phyloP scores from a whole-genome alignment of 2,113 vertebrate genomes.

The Pseudorectes ferrugineus region DNA sequence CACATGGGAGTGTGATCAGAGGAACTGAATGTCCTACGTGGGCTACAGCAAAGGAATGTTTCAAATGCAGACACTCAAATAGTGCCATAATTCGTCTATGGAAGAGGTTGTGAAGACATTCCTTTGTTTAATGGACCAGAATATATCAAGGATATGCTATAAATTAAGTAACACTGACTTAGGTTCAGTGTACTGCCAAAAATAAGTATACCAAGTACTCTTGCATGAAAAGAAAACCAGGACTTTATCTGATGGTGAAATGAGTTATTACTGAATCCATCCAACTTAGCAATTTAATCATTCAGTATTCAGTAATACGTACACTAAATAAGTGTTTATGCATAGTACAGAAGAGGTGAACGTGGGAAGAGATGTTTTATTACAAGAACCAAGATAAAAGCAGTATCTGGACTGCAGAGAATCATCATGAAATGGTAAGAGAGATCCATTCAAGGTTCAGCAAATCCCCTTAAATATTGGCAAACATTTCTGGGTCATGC shows the following conservation, averaged over 20 bases:
- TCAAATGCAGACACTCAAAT: not conserved
- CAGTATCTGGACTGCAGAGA: not conserved
- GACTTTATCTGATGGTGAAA: not conserved
- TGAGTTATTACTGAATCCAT: not conserved
- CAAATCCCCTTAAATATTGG: not conserved
- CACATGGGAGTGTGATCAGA: not conserved
- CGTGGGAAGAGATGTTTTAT: not conserved
- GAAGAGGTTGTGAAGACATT: slow-evolving; percentile 1
- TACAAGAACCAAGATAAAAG: not conserved
- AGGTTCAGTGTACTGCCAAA: not conserved
- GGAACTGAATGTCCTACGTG: not conserved
- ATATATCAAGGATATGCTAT: not conserved
- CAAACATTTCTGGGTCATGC: not conserved
- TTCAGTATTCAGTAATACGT: not conserved
- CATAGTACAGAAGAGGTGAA: not conserved
- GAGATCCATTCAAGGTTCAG: not conserved
- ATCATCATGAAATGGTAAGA: not conserved
- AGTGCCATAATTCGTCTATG: not conserved
- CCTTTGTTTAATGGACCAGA: slow-evolving; percentile 7
- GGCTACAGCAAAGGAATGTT: not conserved
- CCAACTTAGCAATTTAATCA: not conserved
- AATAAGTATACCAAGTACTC: not conserved
- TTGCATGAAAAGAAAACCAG: not conserved
- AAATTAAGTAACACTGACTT: slow-evolving; percentile 5
- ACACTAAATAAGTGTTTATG: not conserved